phyloP scores from a whole-genome alignment of 2,113 vertebrate genomes.

The Leucopternis melanops region DNA sequence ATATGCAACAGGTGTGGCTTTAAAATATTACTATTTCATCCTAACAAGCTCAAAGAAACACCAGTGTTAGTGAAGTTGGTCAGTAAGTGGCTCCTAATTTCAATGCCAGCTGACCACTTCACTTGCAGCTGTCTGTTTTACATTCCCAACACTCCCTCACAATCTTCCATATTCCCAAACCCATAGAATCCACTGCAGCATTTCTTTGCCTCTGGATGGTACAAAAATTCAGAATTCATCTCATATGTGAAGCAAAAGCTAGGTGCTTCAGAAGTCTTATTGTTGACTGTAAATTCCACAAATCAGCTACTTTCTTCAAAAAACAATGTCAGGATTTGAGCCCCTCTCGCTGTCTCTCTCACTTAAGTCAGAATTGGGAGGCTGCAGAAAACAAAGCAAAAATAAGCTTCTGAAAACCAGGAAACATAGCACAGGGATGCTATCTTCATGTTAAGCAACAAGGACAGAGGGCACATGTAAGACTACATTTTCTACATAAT shows the following conservation, averaged over 20 bases:
- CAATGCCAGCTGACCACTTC: not conserved
- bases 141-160: not conserved
- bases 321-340: not conserved
- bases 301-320: not conserved
- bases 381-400: not conserved
- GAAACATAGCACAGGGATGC: not conserved
- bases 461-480: not conserved
- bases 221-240: not conserved
- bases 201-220: not conserved
- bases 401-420: not conserved
- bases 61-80: not conserved
- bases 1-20: not conserved
- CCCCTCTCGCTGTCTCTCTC: not conserved
- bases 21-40: not conserved
- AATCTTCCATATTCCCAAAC: not conserved
- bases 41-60: not conserved
- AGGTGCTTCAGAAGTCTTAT: not conserved
- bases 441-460: not conserved
- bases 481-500: not conserved
- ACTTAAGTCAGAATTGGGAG: not conserved
- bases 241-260: not conserved
- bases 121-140: not conserved
- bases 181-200: rapidly evolving
- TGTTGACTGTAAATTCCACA: not conserved
- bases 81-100: not conserved